phyloP scores from a whole-genome alignment of 2,113 vertebrate genomes.

The Oncorhynchus clarkii region DNA sequence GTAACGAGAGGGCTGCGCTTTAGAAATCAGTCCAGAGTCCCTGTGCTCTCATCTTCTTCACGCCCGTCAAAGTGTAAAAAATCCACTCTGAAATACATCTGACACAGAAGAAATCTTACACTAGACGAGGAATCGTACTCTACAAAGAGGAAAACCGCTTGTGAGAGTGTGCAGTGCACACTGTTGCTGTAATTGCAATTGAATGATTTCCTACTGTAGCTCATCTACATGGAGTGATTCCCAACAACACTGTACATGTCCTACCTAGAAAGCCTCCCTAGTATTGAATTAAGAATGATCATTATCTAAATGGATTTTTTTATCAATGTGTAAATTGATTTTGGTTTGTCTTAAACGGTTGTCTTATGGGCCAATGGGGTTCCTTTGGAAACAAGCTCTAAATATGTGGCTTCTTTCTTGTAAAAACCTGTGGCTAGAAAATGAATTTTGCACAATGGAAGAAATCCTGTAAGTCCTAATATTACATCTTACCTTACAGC shows the following conservation, averaged over 20 bases:
- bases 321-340: not conserved
- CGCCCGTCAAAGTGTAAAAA: slow-evolving; percentile 23
- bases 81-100: slow-evolving; percentile 2
- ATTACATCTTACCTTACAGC: not conserved
- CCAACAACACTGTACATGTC: not conserved
- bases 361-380: no score
- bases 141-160: not conserved
- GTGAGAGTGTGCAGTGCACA: not conserved
- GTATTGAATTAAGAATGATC: not conserved
- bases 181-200: not conserved
- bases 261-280: no score
- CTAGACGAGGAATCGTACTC: not conserved
- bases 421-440: no score
- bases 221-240: not conserved
- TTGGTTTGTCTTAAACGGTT: no score
- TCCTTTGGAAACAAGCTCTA: not conserved
- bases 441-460: not conserved
- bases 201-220: not conserved
- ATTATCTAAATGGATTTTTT: not conserved
- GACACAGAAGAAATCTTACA: not conserved
- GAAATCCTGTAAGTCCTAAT: not conserved
- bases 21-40: slow-evolving; percentile 16
- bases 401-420: no score
- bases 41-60: slow-evolving; percentile 5
- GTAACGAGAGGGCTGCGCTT: slow-evolving; percentile 19